These are phyloP conservation scores for Cerceris rybyensis DNA, from an alignment of 2,888 invertebrate species.

Conservation along the genomic window DNA sequence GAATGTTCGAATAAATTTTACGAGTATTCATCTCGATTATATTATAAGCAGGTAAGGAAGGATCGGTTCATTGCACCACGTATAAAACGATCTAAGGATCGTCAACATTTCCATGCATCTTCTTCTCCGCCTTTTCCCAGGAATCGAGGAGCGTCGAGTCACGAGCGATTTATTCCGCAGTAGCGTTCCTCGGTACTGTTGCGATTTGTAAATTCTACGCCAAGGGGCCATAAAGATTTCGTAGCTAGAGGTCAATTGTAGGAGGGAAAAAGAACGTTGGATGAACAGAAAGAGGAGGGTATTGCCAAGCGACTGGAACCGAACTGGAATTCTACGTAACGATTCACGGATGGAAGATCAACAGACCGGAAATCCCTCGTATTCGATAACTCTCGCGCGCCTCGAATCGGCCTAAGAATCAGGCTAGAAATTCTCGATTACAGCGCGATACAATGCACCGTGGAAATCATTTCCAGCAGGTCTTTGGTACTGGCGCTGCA, in stretches of 20 bases:
- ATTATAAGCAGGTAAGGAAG: too few species aligned
- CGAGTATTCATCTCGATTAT: too few species aligned
- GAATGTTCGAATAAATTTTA: too few species aligned
- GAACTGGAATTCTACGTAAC: conserved; percentile 69
- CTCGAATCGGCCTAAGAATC: conserved; percentile 63
- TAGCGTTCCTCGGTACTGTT: background rate
- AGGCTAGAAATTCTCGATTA: conserved; percentile 62
- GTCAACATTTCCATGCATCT: background rate
- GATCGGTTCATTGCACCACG: too few species aligned
- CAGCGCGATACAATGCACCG: conserved; percentile 48
- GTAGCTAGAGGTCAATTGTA: conserved; percentile 12
- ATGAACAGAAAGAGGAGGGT: conserved; percentile 26
- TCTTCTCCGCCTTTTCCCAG: background rate
- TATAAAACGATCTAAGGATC: too few species aligned
- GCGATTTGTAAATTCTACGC: conserved; percentile 23
- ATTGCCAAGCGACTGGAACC: conserved; percentile 72
- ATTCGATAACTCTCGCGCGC: conserved; percentile 62
- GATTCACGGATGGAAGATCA: conserved; percentile 55
- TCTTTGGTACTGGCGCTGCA: conserved; percentile 13
- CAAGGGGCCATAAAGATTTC: conserved; percentile 4
- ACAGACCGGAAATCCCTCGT: conserved; percentile 67
- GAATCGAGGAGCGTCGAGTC: too few species aligned
- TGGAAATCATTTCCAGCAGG: conserved; percentile 28
- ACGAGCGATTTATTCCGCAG: too few species aligned
- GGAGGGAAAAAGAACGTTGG: conserved; percentile 17